Conservation (phyloP, 2,888 invertebrate genomes). For the Hylaea fasciaria region DNA sequence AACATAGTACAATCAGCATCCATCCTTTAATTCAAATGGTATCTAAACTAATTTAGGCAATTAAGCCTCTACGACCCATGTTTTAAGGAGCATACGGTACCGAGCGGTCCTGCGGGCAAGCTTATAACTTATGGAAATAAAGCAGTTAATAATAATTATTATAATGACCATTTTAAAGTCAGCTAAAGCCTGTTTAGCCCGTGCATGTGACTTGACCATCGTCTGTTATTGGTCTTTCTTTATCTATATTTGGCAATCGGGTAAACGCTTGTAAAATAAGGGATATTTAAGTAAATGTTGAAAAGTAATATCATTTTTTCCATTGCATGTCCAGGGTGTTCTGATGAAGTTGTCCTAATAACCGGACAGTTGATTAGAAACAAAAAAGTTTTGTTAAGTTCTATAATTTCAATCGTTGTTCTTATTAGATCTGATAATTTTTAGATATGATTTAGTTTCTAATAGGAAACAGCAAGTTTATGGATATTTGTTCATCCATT, state of each 20-base stretch:
- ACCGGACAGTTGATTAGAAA: no score
- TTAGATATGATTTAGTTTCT: neutral
- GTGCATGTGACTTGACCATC: slow-evolving; percentile 12
- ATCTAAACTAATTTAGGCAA: slow-evolving; percentile 6
- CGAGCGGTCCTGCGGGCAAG: slow-evolving; percentile 28
- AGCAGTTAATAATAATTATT: slow-evolving; percentile 46
- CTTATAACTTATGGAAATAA: slow-evolving; percentile 52
- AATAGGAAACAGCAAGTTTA: neutral
- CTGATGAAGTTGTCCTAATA: no score
- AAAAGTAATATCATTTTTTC: no score
- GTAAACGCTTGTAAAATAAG: no score
- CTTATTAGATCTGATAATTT: no score
- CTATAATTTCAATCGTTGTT: no score
- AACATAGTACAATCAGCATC: slow-evolving; percentile 17
- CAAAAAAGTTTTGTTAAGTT: no score
- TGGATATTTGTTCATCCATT: slow-evolving; percentile 20
- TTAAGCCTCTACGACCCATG: slow-evolving; percentile 12
- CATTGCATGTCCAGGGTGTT: no score
- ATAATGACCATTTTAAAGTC: no score
- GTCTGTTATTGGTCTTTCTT: neutral
- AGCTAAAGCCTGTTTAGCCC: slow-evolving; percentile 26
- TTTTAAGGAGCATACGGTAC: slow-evolving; percentile 15
- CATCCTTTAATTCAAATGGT: slow-evolving; percentile 22
- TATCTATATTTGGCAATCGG: no score
- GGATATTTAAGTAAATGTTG: no score